A percentile compares a stretch with the other conserved stretches of the same genome.
phyloP scores from a whole-genome alignment of 92 coral and sea anemone genomes.

The Zoanthus sociatus region DNA sequence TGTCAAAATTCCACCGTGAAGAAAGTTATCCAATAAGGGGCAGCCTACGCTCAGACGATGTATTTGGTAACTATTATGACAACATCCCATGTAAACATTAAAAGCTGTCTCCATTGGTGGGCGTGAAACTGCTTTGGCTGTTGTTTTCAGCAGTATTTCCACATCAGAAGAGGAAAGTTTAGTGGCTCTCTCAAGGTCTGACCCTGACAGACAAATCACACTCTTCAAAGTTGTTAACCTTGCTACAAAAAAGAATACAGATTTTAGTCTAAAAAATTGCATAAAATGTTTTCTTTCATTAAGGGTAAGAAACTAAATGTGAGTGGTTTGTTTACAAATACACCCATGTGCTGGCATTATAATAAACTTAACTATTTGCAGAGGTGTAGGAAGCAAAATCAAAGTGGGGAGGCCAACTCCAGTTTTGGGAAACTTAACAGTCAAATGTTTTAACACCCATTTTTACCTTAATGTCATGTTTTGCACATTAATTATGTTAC shows the following conservation, averaged over 20 bases:
- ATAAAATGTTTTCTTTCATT: no score
- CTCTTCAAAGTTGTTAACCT: conserved; percentile 63
- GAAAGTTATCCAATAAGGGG: conserved; percentile 70
- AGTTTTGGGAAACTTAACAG: no score
- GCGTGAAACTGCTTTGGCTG: conserved; percentile 64
- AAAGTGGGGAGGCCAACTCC: no score
- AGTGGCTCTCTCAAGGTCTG: conserved; percentile 86
- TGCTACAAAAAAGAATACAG: conserved; percentile 50
- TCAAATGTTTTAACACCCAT: no score
- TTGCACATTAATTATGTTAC: no score
- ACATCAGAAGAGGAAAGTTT: conserved; percentile 83
- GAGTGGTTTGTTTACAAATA: no score
- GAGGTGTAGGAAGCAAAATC: no score
- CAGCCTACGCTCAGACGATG: conserved; percentile 80
- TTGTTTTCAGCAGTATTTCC: conserved; percentile 74
- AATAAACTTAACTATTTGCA: no score
- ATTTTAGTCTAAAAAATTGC: background rate
- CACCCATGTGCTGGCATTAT: no score
- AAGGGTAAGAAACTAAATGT: no score
- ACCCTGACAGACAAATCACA: conserved; percentile 83
- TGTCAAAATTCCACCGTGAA: conserved; percentile 83
- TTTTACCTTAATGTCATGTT: no score
- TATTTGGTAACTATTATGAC: conserved; percentile 36
- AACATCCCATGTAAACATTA: conserved; percentile 54
- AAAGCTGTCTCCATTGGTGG: conserved; percentile 85